These are phyloP conservation scores for Metallyticus violacea DNA, from an alignment of 2,888 invertebrate genomes.

Conservation along the genomic window DNA sequence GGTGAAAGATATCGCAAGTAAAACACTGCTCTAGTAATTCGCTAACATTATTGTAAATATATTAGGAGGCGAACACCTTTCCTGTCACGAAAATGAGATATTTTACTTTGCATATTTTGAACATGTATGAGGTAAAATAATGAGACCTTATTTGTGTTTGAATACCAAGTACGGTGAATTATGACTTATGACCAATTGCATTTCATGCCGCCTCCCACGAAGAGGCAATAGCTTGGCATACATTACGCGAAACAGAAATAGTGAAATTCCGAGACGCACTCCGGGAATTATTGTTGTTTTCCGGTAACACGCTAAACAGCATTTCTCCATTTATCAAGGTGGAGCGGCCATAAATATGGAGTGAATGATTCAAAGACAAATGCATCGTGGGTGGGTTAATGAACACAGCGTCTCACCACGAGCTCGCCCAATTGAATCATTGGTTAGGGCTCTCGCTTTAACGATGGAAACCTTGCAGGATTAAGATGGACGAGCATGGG, in stretches of 20 bases:
- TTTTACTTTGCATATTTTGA: not conserved
- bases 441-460: not conserved
- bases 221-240: not conserved
- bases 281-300: not conserved
- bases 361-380: not conserved
- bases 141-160: not conserved
- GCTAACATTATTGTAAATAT: no score
- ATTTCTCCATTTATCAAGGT: not conserved
- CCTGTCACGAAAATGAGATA: not conserved
- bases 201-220: not conserved
- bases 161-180: not conserved
- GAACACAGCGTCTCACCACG: not conserved
- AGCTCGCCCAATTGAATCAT: not conserved
- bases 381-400: not conserved
- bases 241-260: not conserved
- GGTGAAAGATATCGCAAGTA: no score
- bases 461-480: not conserved
- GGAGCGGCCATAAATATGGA: not conserved
- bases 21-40: no score
- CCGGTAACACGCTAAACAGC: not conserved
- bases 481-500: not conserved
- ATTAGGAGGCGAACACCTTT: not conserved
- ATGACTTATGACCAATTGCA: not conserved
- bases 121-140: not conserved
- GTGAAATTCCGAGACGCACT: not conserved